Percentiles rank a stretch among this genome's conserved stretches.
Conservation (phyloP, 2,888 invertebrate species). For the Drosophila dives region DNA sequence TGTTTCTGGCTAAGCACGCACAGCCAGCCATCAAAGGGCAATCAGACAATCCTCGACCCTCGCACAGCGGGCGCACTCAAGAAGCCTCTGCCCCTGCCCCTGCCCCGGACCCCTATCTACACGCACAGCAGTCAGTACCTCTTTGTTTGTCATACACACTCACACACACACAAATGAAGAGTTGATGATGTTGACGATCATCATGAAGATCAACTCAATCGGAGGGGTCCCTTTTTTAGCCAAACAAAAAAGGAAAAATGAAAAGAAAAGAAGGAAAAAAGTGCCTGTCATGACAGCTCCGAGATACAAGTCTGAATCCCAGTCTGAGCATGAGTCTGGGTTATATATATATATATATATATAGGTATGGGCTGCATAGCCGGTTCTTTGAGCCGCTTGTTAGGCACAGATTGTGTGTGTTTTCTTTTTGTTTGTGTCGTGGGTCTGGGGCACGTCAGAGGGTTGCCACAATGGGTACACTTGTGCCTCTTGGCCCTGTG, state of each 20-base stretch:
- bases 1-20: conserved; percentile 74
- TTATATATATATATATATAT: neutral
- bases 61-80: conserved; percentile 61
- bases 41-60: conserved; percentile 49
- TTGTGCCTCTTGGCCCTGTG: conserved; percentile 52
- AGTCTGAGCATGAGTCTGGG: conserved; percentile 18
- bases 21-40: conserved; percentile 36
- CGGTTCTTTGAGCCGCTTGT: conserved; percentile 62
- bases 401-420: conserved; percentile 59
- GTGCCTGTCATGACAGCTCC: conserved; percentile 49
- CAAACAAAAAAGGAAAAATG: conserved; percentile 2
- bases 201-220: conserved; percentile 76
- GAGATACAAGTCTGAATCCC: conserved; percentile 17
- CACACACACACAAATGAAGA: conserved; percentile 75
- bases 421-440: conserved; percentile 49
- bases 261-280: conserved; percentile 27
- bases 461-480: conserved; percentile 63
- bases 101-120: neutral
- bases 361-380: conserved; percentile 19
- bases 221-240: conserved; percentile 41
- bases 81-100: neutral
- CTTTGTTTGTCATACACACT: conserved; percentile 77
- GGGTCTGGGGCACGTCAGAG: conserved; percentile 74
- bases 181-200: conserved; percentile 68
- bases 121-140: conserved; percentile 14